These are phyloP conservation scores for Dasypus novemcinctus DNA, from an alignment of 2,113 vertebrate species.

Conservation along the genomic window DNA sequence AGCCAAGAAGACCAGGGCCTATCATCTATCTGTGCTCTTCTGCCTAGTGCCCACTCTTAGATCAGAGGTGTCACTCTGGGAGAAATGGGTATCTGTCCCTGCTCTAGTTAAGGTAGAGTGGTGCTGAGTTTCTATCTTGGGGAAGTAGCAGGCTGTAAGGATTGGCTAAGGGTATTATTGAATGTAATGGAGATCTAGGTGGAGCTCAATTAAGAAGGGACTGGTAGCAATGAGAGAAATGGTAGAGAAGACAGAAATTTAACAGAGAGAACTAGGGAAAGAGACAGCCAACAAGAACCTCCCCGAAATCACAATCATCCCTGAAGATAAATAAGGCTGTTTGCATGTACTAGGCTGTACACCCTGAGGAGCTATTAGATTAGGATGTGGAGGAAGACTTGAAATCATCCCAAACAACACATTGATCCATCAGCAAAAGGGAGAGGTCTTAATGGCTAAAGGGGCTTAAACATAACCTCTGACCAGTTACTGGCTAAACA, in stretches of 20 bases:
- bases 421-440: not conserved
- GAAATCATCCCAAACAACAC: not conserved
- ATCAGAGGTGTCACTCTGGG: not conserved
- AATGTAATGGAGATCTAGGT: not conserved
- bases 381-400: not conserved
- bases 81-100: not conserved
- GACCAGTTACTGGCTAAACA: no score
- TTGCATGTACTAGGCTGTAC: not conserved
- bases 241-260: not conserved
- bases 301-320: not conserved
- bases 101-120: not conserved
- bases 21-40: not conserved
- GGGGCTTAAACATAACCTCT: not conserved
- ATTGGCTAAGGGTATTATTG: not conserved
- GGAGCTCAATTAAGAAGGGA: not conserved
- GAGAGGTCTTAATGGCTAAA: not conserved
- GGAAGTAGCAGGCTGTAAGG: not conserved
- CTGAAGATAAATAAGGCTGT: not conserved
- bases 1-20: not conserved
- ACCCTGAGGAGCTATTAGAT: not conserved
- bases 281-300: not conserved
- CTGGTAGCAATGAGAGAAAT: not conserved
- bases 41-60: not conserved
- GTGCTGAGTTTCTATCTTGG: not conserved
- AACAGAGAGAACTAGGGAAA: not conserved